Evolutionary conservation across 2,888 invertebrate genomes (phyloP).

Genomic region (Druceiella hillmani): DNA sequence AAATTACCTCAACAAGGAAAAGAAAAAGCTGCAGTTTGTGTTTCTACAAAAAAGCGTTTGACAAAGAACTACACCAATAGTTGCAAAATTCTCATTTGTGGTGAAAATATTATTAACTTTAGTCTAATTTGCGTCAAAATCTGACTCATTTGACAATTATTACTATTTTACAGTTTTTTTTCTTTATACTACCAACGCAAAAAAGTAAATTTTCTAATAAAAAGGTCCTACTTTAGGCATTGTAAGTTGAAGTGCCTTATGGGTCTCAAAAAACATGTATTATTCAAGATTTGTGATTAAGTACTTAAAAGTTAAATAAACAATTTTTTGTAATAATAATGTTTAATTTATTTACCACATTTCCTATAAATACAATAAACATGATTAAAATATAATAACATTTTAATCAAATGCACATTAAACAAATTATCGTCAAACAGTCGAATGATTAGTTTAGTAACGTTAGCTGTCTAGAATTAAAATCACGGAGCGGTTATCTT

Average conservation of each 20-base stretch:
- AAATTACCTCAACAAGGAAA: slow-evolving; percentile 14
- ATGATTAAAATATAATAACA: slow-evolving; percentile 2
- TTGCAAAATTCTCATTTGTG: too few species aligned
- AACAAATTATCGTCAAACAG: slow-evolving; percentile 14
- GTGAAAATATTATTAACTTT: slow-evolving; percentile 14
- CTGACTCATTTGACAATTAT: slow-evolving; percentile 2
- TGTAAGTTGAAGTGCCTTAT: slow-evolving; percentile 14
- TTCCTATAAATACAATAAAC: too few species aligned
- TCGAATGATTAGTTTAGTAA: too few species aligned
- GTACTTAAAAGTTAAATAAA: slow-evolving; percentile 12
- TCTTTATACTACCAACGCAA: too few species aligned
- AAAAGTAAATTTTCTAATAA: too few species aligned
- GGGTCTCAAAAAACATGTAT: too few species aligned
- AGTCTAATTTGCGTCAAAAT: slow-evolving; percentile 13
- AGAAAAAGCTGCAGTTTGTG: slow-evolving; percentile 15
- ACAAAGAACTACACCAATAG: slow-evolving; percentile 8
- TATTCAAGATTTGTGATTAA: slow-evolving; percentile 13
- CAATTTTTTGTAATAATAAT: slow-evolving; percentile 8
- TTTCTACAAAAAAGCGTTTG: slow-evolving; percentile 16
- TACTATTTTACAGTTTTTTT: too few species aligned
- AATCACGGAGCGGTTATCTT: too few species aligned
- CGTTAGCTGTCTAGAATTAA: slow-evolving; percentile 17
- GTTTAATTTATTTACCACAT: slow-evolving; percentile 13
- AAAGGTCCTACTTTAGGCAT: slow-evolving; percentile 12
- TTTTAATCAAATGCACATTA: slow-evolving; percentile 6